phyloP scores from a whole-genome alignment of 2,797 vertebrate species.

The Thalassophryne amazonica region DNA sequence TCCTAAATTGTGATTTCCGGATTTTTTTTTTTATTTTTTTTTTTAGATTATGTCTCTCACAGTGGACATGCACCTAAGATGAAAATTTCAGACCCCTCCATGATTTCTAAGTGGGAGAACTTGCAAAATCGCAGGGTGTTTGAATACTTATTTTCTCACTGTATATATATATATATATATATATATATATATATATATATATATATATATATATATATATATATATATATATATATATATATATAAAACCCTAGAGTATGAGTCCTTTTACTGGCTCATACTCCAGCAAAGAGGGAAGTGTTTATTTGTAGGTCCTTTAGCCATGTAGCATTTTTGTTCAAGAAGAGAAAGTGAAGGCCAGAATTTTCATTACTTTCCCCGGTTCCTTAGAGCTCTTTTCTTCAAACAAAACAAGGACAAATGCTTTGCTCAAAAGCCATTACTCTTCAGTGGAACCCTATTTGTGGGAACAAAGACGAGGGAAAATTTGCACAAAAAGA shows the following conservation, averaged over 20 bases:
- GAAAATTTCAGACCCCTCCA: too few relatives aligned
- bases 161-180: too few relatives aligned
- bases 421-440: conserved; percentile 55
- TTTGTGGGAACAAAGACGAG: conserved; percentile 44
- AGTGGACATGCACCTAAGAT: too few relatives aligned
- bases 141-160: too few relatives aligned
- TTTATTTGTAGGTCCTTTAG: conserved; percentile 60
- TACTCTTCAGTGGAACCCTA: conserved; percentile 46
- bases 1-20: too few relatives aligned
- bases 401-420: conserved; percentile 63
- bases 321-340: conserved; percentile 56
- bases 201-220: too few relatives aligned
- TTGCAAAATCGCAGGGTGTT: too few relatives aligned
- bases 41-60: too few relatives aligned
- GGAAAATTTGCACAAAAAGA: conserved; percentile 44
- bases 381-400: conserved; percentile 44
- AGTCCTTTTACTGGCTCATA: conserved; percentile 28
- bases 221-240: too few relatives aligned
- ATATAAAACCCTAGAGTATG: conserved; percentile 16
- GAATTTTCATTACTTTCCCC: conserved; percentile 61
- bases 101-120: too few relatives aligned
- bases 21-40: too few relatives aligned
- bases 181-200: too few relatives aligned
- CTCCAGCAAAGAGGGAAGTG: conserved; percentile 20
- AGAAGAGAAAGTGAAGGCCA: conserved; percentile 55